Conservation (phyloP, 2,797 vertebrate genomes). For the Sebastes nivosus region DNA sequence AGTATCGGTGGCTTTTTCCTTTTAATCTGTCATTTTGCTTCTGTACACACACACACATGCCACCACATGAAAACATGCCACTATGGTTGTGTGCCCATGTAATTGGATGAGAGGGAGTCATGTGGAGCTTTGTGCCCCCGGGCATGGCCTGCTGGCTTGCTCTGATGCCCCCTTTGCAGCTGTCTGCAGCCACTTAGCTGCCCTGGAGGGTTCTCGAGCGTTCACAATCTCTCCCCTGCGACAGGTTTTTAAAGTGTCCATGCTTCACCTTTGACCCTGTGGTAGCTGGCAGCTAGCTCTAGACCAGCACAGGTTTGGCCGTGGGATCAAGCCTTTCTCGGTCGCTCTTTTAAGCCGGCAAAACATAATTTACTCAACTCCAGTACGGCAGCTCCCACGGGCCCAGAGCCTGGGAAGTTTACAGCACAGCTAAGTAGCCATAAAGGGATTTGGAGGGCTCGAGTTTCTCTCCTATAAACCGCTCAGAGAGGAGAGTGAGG, state of each 20-base stretch:
- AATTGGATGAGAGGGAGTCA: constrained; percentile 72
- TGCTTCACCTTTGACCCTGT: constrained; percentile 28
- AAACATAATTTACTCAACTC: constrained; percentile 55
- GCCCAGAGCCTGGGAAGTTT: constrained; percentile 42
- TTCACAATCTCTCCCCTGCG: neutral
- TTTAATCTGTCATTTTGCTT: neutral
- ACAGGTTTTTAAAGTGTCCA: constrained; percentile 10
- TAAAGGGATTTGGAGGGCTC: constrained; percentile 62
- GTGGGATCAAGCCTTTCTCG: constrained; percentile 10
- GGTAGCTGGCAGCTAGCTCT: neutral
- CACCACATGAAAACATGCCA: constrained; percentile 20
- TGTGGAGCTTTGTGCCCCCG: constrained; percentile 60
- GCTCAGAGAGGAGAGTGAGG: constrained; percentile 21
- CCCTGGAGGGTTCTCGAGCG: constrained; percentile 10
- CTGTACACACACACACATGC: neutral
- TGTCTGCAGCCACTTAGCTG: constrained; percentile 37
- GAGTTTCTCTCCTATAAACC: constrained; percentile 34
- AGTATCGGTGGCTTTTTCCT: neutral
- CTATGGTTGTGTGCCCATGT: constrained; percentile 49
- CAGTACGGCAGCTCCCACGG: constrained; percentile 33
- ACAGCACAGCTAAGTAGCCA: constrained; percentile 60
- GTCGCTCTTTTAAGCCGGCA: constrained; percentile 35
- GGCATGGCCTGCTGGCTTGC: constrained; percentile 27
- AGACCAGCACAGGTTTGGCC: constrained; percentile 1
- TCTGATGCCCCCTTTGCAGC: constrained; percentile 35